Conservation (phyloP, 2,888 invertebrate species). For the Archaeoteleia sp. region DNA sequence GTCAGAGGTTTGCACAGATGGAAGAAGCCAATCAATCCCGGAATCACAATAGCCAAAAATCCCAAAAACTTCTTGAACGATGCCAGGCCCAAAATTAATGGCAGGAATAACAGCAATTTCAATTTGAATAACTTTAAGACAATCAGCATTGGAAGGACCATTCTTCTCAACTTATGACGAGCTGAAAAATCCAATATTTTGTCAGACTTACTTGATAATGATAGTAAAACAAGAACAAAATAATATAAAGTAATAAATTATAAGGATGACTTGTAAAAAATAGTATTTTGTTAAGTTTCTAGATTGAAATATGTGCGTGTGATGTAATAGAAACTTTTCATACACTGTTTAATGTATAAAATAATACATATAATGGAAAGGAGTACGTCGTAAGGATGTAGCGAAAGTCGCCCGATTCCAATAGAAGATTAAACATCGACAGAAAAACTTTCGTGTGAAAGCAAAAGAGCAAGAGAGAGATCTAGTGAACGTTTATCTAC, state of each 20-base stretch:
- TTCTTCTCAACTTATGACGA: slow-evolving; percentile 86
- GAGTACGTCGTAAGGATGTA: slow-evolving; percentile 43
- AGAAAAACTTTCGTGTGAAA: slow-evolving; percentile 54
- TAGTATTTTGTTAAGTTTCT: too few species aligned
- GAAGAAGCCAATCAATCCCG: slow-evolving; percentile 89
- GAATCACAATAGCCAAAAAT: slow-evolving; percentile 86
- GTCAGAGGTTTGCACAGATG: slow-evolving; percentile 86
- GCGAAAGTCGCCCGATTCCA: slow-evolving; percentile 52
- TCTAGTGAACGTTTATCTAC: slow-evolving; percentile 48
- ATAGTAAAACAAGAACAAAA: too few species aligned
- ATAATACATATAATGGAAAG: slow-evolving; percentile 37
- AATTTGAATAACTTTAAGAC: slow-evolving; percentile 90
- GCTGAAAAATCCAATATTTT: too few species aligned
- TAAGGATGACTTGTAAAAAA: too few species aligned
- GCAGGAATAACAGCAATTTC: slow-evolving; percentile 87
- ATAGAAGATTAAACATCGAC: slow-evolving; percentile 47
- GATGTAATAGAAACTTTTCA: too few species aligned
- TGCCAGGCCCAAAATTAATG: slow-evolving; percentile 87
- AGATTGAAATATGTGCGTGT: too few species aligned
- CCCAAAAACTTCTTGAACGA: slow-evolving; percentile 91
- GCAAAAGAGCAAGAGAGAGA: slow-evolving; percentile 48
- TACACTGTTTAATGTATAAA: too few species aligned
- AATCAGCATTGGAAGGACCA: slow-evolving; percentile 87
- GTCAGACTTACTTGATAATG: too few species aligned
- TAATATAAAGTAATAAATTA: slow-evolving; percentile 34